Evolutionary conservation across 2,797 vertebrate species (phyloP).

Genomic region (Pelochelys cantorii): DNA sequence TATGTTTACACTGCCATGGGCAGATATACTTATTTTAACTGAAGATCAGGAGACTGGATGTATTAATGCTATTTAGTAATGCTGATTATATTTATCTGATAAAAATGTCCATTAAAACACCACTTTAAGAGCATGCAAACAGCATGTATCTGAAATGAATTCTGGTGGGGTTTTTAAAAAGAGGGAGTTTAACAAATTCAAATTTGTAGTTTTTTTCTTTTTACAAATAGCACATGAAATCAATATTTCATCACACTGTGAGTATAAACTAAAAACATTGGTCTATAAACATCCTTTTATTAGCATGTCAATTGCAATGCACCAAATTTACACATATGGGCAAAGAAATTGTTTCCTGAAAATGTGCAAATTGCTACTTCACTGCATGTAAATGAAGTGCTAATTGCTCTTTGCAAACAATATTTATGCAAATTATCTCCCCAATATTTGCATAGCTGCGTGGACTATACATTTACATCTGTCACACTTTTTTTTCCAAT

Average conservation of each 20-base stretch:
- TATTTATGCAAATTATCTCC: conserved; percentile 80
- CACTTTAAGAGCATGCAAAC: conserved; percentile 53
- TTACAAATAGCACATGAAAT: conserved; percentile 70
- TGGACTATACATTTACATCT: conserved; percentile 26
- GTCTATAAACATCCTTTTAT: conserved; percentile 69
- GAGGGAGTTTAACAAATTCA: conserved; percentile 57
- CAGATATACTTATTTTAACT: conserved; percentile 65
- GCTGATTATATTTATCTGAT: conserved; percentile 60
- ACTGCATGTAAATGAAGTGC: conserved; percentile 76
- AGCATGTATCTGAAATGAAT: conserved; percentile 52
- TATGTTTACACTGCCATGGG: conserved; percentile 49
- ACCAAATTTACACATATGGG: conserved; percentile 66
- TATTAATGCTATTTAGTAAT: conserved; percentile 65
- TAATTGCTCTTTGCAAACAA: conserved; percentile 83
- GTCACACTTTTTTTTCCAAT: conserved; percentile 40
- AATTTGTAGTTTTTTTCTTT: conserved; percentile 50
- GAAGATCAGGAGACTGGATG: conserved; percentile 58
- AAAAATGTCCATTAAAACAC: conserved; percentile 57
- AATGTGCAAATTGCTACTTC: conserved; percentile 76
- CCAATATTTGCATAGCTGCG: conserved; percentile 26
- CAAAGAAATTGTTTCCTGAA: conserved; percentile 68
- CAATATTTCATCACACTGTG: conserved; percentile 63
- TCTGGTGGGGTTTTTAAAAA: background rate
- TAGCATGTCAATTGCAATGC: conserved; percentile 52
- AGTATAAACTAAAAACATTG: conserved; percentile 55